A percentile compares a stretch with the other conserved stretches of the same genome.
phyloP scores from a whole-genome alignment of 2,888 invertebrate species.

The Pandemis heparana region DNA sequence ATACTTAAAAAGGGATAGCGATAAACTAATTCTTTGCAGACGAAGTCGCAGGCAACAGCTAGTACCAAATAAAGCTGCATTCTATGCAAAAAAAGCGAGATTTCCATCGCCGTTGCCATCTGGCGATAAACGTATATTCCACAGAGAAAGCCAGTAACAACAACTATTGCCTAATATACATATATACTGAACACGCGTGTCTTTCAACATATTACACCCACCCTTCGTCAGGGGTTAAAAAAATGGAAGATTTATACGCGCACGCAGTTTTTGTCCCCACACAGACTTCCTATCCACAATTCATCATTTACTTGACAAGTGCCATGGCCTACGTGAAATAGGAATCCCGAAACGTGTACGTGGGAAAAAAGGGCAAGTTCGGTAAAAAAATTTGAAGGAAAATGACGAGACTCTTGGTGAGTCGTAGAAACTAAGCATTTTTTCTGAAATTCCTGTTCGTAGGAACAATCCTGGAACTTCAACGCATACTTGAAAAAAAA shows the following conservation, averaged over 20 bases:
- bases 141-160: too few relatives aligned
- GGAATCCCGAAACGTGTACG: neutral
- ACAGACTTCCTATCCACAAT: slow-evolving; percentile 4
- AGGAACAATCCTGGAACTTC: too few relatives aligned
- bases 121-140: too few relatives aligned
- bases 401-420: too few relatives aligned
- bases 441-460: too few relatives aligned
- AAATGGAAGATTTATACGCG: slow-evolving; percentile 5
- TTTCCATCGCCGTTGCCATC: too few relatives aligned
- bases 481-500: too few relatives aligned
- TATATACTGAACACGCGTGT: neutral
- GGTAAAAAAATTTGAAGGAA: neutral
- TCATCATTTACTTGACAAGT: slow-evolving; percentile 10
- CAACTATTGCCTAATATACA: neutral
- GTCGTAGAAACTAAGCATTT: too few relatives aligned
- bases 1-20: slow-evolving; percentile 40
- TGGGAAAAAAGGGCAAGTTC: neutral
- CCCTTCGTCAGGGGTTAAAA: neutral
- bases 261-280: neutral
- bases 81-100: too few relatives aligned
- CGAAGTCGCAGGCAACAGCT: too few relatives aligned
- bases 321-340: slow-evolving; percentile 12
- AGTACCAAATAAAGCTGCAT: too few relatives aligned
- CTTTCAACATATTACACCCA: neutral
- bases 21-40: too few relatives aligned